These are phyloP conservation scores for Brachionus plicatilis DNA, from an alignment of 1,140 invertebrate species.

Conservation along the genomic window DNA sequence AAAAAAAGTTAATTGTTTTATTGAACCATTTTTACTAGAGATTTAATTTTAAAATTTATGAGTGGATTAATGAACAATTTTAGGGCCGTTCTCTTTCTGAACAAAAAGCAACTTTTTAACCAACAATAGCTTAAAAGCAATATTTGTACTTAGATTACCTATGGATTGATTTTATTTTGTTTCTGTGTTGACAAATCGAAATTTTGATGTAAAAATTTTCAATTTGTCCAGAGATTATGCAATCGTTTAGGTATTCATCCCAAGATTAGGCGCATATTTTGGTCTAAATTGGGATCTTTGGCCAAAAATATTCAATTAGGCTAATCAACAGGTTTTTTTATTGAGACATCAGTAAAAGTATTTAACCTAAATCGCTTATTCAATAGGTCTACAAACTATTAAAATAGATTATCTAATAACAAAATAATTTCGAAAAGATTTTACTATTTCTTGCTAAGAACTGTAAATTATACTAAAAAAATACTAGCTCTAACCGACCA, in stretches of 20 bases:
- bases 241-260: background rate
- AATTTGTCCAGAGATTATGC: background rate
- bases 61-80: background rate
- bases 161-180: conserved; percentile 1
- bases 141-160: conserved; percentile 20
- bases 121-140: background rate
- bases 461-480: background rate
- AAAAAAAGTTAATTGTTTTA: conserved; percentile 23
- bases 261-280: background rate
- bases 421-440: background rate
- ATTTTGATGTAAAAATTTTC: background rate
- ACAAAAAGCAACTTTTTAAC: background rate
- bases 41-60: background rate
- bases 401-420: background rate
- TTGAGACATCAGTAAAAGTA: background rate
- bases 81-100: background rate
- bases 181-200: background rate
- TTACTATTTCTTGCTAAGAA: background rate
- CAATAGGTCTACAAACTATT: background rate
- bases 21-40: conserved; percentile 7
- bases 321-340: background rate
- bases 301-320: background rate
- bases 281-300: background rate
- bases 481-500: background rate
- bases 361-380: background rate